Percentiles rank a stretch among this genome's conserved stretches.
These are phyloP conservation scores for Cephalopachus bancanus DNA, from an alignment of 2,797 vertebrate species.

Conservation along the genomic window DNA sequence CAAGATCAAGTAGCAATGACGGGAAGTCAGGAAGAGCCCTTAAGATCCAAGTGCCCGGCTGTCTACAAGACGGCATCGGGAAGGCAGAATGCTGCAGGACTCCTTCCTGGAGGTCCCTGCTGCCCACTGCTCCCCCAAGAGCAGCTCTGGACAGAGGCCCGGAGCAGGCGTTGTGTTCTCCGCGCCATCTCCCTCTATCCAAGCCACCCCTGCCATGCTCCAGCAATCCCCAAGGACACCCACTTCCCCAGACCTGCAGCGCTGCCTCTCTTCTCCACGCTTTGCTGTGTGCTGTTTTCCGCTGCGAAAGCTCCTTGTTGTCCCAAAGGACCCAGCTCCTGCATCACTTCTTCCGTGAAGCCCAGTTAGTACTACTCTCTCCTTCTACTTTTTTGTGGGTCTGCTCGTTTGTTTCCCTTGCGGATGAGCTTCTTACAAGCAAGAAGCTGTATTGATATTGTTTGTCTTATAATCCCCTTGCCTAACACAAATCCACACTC, in stretches of 20 bases:
- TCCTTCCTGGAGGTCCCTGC: not conserved
- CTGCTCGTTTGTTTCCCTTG: not conserved
- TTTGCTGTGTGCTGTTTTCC: not conserved
- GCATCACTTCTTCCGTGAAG: not conserved
- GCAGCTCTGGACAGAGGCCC: not conserved
- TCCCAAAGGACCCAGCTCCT: not conserved
- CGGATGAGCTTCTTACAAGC: slow-evolving; percentile 10
- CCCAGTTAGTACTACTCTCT: not conserved
- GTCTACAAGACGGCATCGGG: not conserved
- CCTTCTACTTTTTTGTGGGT: not conserved
- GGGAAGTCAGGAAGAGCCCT: slow-evolving; percentile 38
- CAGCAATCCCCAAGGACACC: not conserved
- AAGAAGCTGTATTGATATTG: not conserved
- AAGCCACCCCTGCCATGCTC: not conserved
- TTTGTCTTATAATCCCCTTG: not conserved
- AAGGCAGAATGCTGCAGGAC: not conserved
- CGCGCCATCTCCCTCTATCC: not conserved
- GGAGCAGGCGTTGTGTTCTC: not conserved
- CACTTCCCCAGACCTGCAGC: accelerated
- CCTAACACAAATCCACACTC: not conserved
- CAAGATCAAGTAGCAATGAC: slow-evolving; percentile 53
- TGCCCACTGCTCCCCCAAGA: no score
- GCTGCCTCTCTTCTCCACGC: not conserved
- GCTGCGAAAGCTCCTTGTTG: not conserved
- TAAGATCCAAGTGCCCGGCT: not conserved